Evolutionary conservation across 2,113 vertebrate genomes (phyloP).

Genomic region (Murina feae): DNA sequence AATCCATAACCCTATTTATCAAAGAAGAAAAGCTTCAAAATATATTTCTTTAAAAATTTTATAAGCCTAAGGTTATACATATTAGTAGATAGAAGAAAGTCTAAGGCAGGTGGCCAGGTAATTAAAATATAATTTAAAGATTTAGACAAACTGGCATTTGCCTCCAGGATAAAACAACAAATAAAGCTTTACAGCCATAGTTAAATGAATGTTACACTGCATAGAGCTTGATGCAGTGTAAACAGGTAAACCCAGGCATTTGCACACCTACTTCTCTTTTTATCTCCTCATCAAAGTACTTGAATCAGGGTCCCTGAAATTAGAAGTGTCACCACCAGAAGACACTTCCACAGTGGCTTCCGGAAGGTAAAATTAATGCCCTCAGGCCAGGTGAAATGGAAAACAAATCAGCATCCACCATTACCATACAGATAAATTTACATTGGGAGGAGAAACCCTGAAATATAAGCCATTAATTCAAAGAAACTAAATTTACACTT

Average conservation of each 20-base stretch:
- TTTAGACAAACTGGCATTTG: not conserved
- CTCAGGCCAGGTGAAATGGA: not conserved
- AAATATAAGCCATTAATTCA: not conserved
- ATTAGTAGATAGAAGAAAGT: not conserved
- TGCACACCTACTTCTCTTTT: not conserved
- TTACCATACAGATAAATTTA: not conserved
- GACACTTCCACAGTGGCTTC: not conserved
- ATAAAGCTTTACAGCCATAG: not conserved
- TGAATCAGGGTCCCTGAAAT: not conserved
- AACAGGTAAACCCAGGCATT: not conserved
- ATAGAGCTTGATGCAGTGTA: not conserved
- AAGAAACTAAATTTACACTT: not conserved
- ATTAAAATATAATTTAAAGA: not conserved
- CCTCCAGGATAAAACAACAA: not conserved
- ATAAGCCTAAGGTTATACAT: not conserved
- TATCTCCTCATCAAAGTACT: not conserved
- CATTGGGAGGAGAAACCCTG: not conserved
- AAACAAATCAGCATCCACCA: not conserved
- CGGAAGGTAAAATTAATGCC: not conserved
- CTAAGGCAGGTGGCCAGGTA: not conserved
- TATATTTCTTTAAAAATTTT: not conserved
- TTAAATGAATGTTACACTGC: not conserved
- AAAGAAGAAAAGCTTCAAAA: not conserved
- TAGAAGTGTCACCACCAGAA: not conserved
- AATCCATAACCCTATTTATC: not conserved